These are phyloP conservation scores for Paratilapia polleni DNA, from an alignment of 2,113 vertebrate species.

Conservation along the genomic window DNA sequence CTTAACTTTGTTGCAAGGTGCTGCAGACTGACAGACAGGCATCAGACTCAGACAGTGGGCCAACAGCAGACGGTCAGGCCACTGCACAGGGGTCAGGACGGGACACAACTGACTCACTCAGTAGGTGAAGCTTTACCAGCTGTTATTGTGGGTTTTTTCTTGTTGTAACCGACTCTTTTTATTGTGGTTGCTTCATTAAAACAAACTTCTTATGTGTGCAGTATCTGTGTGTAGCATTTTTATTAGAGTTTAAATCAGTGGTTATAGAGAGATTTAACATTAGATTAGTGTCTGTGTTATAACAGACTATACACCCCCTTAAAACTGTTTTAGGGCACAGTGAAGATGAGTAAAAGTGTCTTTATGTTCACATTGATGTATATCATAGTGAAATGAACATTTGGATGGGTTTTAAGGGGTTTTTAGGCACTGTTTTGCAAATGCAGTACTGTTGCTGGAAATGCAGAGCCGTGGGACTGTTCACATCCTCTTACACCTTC, in stretches of 20 bases:
- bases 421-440: not conserved
- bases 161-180: not conserved
- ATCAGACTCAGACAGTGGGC: conserved; percentile 75
- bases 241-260: not conserved
- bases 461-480: not conserved
- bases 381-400: not conserved
- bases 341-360: not conserved
- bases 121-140: conserved; percentile 44
- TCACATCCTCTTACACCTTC: not conserved
- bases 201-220: not conserved
- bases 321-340: not conserved
- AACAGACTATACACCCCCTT: not conserved
- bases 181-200: not conserved
- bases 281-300: not conserved
- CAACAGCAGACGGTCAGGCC: conserved; percentile 57
- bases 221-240: not conserved
- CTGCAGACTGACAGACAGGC: conserved; percentile 64
- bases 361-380: not conserved
- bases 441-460: not conserved
- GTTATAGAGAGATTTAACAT: not conserved
- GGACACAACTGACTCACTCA: conserved; percentile 63
- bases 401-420: not conserved
- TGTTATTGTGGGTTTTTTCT: not conserved
- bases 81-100: conserved; percentile 36
- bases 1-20: conserved; percentile 36